Conservation (phyloP, 2,797 vertebrate species). For the Percopsis omiscomaycus region DNA sequence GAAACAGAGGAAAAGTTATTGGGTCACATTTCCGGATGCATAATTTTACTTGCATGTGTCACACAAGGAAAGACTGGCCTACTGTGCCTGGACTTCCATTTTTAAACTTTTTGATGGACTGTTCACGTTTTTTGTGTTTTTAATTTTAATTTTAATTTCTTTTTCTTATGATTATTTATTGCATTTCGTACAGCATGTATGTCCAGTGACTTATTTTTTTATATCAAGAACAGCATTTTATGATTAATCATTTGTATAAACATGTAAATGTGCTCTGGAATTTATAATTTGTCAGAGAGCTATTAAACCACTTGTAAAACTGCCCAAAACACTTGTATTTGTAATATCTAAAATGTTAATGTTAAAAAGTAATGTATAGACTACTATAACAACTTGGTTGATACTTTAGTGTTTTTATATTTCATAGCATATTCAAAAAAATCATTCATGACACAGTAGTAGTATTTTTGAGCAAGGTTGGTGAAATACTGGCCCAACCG, state of each 20-base stretch:
- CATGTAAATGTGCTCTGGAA: constrained; percentile 52
- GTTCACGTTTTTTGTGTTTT: constrained; percentile 55
- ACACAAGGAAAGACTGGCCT: constrained; percentile 32
- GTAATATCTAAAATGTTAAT: too few species aligned
- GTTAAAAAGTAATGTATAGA: too few species aligned
- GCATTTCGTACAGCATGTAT: constrained; percentile 62
- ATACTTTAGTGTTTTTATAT: too few species aligned
- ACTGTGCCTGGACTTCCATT: constrained; percentile 35
- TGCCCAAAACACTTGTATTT: too few species aligned
- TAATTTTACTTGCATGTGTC: constrained; percentile 21
- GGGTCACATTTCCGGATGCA: constrained; percentile 28
- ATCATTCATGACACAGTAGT: too few species aligned
- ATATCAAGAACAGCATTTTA: constrained; percentile 66
- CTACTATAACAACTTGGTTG: too few species aligned
- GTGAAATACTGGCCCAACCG: too few species aligned
- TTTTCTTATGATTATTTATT: constrained; percentile 69
- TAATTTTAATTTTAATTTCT: too few species aligned
- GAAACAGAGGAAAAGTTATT: constrained; percentile 11
- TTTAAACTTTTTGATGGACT: constrained; percentile 49
- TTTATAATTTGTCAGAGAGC: constrained; percentile 62
- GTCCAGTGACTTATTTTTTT: constrained; percentile 67
- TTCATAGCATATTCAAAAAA: too few species aligned
- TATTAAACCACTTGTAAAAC: constrained; percentile 61
- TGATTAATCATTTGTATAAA: constrained; percentile 59
- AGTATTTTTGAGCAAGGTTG: too few species aligned